phyloP scores from a whole-genome alignment of 1,140 invertebrate species.

The Zaprionus nigranus region DNA sequence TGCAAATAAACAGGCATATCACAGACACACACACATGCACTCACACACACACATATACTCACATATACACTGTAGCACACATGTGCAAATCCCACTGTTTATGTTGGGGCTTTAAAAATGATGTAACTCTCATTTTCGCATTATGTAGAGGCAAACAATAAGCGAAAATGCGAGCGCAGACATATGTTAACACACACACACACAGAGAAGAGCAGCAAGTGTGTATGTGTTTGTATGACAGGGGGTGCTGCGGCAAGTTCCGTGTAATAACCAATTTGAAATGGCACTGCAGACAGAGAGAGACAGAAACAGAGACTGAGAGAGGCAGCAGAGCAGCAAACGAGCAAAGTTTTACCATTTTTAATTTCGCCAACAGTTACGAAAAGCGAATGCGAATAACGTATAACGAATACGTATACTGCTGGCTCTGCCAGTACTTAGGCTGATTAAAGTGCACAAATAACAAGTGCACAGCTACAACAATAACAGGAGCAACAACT shows the following conservation, averaged over 20 bases:
- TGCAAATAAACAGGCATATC: background rate
- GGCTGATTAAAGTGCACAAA: constrained; percentile 81
- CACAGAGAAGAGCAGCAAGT: background rate
- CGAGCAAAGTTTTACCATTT: constrained; percentile 70
- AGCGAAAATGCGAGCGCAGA: constrained; percentile 40
- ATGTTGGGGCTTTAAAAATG: constrained; percentile 32
- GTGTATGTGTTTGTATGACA: constrained; percentile 20
- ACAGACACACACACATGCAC: background rate
- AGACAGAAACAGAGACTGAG: constrained; percentile 11
- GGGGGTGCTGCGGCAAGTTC: constrained; percentile 16
- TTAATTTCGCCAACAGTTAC: constrained; percentile 54
- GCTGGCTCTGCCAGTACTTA: constrained; percentile 56
- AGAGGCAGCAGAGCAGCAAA: constrained; percentile 49
- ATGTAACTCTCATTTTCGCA: constrained; percentile 49
- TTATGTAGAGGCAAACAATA: constrained; percentile 42
- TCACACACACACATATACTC: background rate
- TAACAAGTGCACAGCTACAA: constrained; percentile 50
- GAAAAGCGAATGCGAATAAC: background rate
- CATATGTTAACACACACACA: constrained; percentile 7
- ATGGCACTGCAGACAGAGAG: constrained; percentile 57
- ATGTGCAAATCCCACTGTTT: constrained; percentile 7
- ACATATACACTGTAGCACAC: too few species aligned
- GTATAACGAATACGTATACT: background rate
- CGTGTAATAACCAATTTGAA: constrained; percentile 75
- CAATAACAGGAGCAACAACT: constrained; percentile 27